Evolutionary conservation across 2,113 vertebrate species (phyloP), one percentile per base, ranked within the genome.

Genomic region (Gallinago media): DNA sequence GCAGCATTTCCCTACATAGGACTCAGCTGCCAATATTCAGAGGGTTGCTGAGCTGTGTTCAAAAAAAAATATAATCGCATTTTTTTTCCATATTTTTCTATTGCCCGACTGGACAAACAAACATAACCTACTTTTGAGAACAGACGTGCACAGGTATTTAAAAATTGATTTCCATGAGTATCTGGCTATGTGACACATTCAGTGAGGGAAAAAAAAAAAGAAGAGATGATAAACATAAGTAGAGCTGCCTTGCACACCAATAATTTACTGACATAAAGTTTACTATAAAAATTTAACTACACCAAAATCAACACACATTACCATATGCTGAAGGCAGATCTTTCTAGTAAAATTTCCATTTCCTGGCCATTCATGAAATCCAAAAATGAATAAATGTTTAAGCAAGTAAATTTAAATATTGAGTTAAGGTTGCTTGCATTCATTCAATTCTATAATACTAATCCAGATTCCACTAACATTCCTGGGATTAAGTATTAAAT

Each of bases 91-190:
- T 76, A 21, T 61, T 96, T 97, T 68, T 79, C 47, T 29, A n/a
- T 72, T 83, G 82, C 74, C 67, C 93, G 66, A 92, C 54, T 90
- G 61, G 38, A 68, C 85, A 85, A 96, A 88, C 47, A 82, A 92
- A 81, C 18, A 47, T 76, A 96, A 83, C 85, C 85, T 93, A 85
- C 66, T 93, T 94, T 71, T 88, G 54, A 34, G 77, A 73, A 81
- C 12, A 91, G 50, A 42, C 34, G 20, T 7, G 52, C 38, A 92
- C 38, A 15, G 68, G 46, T 94, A 85, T 67, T 95, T 93, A 94
- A 94, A 96, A 93, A 88, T 59, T 91, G 7, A 85, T 95, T 95
- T 88, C 46, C 26, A 3, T 13, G 49, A 58, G 15, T 76, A 89
- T 23, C 27, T 21, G 56, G 25, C 47, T 56, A 6, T 23, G 54